Evolutionary conservation across 92 coral and sea anemone genomes (phyloP), one percentile per base, ranked within the genome.

Genomic region (Epizoanthus stellaris): DNA sequence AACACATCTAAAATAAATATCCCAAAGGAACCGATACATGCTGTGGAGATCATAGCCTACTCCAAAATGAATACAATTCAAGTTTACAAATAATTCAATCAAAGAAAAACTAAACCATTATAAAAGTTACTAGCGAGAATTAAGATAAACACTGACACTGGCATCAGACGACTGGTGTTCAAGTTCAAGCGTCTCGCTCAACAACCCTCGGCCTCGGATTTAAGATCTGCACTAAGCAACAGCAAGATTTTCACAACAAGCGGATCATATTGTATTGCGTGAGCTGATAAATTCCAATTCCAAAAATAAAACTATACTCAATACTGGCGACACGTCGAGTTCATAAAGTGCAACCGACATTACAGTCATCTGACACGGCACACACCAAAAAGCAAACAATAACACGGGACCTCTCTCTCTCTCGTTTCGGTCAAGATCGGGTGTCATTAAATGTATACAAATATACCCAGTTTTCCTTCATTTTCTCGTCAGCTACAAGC

Each of bases 261-360:
- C 60, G 71, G 71, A 62, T 79, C 83, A 63, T 42, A 40, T 79
- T 43, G 60, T 63, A 30, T 79, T 79, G 83, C 83, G 83, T 79
- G 83, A 79, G 83, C 83, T 16, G 72, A 79, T 79, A 79, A 62
- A 79, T 13, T 79, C 43, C 43, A 79, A n/a, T 79, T 79, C 83
- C 83, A 79, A 79, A 79, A 79, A 79, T 79, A 79, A 79, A 79
- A 79, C 30, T 23, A 23, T 23, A 54, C 47, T 79, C 30, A 15
- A 23, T 23, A 54, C 47, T 79, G 83, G 83, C 69, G 61, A 79
- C 83, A 70, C 65, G 83, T 79, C 83, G 83, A 79, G 83, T 12
- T 39, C 72, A 39, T n/a, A 62, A 59, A 62, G 72, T 62, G 13
- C 70, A 79, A 79, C 72, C 61, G 82, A 62, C 82, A 77, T 77